Base-by-base conservation (phyloP, 2,888 invertebrate genomes). In the Laothoe populi region DNA sequence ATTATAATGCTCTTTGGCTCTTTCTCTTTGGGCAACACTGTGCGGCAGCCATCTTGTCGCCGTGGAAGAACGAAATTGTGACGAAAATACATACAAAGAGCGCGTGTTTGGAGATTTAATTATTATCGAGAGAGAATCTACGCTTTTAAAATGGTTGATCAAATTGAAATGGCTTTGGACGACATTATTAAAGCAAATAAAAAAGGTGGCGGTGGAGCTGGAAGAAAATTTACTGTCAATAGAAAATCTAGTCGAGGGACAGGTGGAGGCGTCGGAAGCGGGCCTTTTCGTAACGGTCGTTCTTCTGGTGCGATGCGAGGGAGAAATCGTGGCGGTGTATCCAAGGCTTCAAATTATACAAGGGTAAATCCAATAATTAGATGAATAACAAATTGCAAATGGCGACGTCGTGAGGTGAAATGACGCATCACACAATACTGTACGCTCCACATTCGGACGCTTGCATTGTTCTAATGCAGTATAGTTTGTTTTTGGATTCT, bases 121-220 rank as follows among this genome's bases (percentile, higher is more conserved):
- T 23, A 40, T 13, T n/a, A 24, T 24, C 13, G 21, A n/a, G 23
- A 23, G 23, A 24, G 16, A 58, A 23, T 58, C 4, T 24, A 24
- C 74, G n/a, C n/a, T n/a, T n/a, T n/a, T n/a, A 96, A 94, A 89
- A 98, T 98, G 98, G 96, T 96, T 78, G 97, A 98, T 83, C 98
- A 97, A 94, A 97, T 99, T 88, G 99, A 99, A 90, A 97, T 99
- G 97, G 98, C 98, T 82, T 94, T 99, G 74, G 99, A 99, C 87
- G 99, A 99, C 75, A 98, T 99, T 66, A 99, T 99, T 78, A 98
- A 97, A 93, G 96, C 95, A 81, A 96, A 94, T 75, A 97, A 96
- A 90, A 94, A 94, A 66, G 94, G 95, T 69, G 93, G 94, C 40
- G 90, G 93, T 46, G 92, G 90, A 74, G 94, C 88, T 77, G 93